Percentiles rank a stretch among this genome's conserved stretches.
Evolutionary conservation across 2,113 vertebrate genomes (phyloP).

Genomic region (Podocnemis expansa): DNA sequence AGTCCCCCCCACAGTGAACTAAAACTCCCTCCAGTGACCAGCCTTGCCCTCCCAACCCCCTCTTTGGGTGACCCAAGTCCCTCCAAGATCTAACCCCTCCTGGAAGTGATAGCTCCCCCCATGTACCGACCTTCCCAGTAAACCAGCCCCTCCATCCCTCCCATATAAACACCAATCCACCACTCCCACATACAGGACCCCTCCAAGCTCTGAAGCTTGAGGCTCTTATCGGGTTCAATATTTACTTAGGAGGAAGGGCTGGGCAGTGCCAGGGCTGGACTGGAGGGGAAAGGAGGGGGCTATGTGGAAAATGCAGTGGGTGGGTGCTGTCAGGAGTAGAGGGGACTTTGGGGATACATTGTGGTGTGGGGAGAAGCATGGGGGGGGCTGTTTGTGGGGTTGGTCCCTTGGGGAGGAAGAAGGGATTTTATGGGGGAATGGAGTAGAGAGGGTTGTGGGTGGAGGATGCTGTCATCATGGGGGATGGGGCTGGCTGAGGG

Average conservation of each 20-base stretch:
- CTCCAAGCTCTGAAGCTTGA: background rate
- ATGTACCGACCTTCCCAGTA: no score
- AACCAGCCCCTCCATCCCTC: background rate
- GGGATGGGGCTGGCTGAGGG: background rate
- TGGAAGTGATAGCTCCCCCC: no score
- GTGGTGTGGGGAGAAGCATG: no score
- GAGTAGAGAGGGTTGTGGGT: background rate
- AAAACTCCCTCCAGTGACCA: background rate
- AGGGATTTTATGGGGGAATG: no score
- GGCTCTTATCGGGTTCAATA: background rate
- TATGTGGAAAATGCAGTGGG: background rate
- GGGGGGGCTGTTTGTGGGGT: background rate
- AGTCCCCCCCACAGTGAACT: background rate
- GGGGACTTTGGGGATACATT: no score
- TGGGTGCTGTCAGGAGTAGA: background rate
- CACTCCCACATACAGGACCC: background rate
- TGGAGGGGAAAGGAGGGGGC: no score
- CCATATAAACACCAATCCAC: background rate
- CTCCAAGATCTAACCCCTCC: background rate
- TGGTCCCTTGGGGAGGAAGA: no score
- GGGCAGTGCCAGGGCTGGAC: no score
- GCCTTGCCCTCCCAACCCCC: background rate
- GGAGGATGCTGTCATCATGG: no score
- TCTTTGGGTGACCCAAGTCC: background rate
- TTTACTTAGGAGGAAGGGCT: no score